Evolutionary conservation across 2,797 vertebrate species (phyloP).

Genomic region (Sebastes dallii): DNA sequence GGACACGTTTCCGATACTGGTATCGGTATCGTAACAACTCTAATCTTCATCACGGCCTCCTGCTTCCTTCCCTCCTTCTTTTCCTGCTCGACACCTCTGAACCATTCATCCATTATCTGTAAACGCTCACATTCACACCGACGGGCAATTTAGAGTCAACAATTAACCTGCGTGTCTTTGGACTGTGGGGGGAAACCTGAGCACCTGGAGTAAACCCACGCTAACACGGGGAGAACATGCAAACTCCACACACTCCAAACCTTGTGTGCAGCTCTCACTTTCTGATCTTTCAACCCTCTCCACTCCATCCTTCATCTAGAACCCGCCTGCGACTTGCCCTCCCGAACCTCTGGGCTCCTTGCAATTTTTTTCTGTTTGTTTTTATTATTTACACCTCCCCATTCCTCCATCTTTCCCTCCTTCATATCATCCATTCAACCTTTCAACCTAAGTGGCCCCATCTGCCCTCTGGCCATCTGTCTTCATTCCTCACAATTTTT

Average conservation of each 20-base stretch:
- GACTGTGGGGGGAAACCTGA: too few species aligned
- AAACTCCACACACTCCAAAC: too few species aligned
- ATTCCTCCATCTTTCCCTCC: conserved; percentile 12
- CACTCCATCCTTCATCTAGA: conserved; percentile 11
- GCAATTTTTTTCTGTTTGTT: not conserved
- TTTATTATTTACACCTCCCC: not conserved
- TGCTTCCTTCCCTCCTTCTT: not conserved
- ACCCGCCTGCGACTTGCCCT: not conserved
- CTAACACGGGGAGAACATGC: too few species aligned
- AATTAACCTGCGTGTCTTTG: too few species aligned
- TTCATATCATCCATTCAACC: conserved; percentile 40
- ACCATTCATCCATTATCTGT: not conserved
- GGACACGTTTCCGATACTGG: too few species aligned
- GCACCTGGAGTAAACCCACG: too few species aligned
- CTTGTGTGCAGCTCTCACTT: too few species aligned
- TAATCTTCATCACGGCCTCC: not conserved
- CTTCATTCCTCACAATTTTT: conserved; percentile 7
- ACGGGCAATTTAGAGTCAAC: too few species aligned
- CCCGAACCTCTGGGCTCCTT: not conserved
- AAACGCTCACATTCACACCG: too few species aligned
- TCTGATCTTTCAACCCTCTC: not conserved
- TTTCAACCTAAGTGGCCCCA: conserved; percentile 29
- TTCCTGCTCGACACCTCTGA: not conserved
- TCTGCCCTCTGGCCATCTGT: conserved; percentile 49
- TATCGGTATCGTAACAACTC: too few species aligned